Conservation (phyloP, 2,888 invertebrate genomes). For the Lasioglossum pauxillum region DNA sequence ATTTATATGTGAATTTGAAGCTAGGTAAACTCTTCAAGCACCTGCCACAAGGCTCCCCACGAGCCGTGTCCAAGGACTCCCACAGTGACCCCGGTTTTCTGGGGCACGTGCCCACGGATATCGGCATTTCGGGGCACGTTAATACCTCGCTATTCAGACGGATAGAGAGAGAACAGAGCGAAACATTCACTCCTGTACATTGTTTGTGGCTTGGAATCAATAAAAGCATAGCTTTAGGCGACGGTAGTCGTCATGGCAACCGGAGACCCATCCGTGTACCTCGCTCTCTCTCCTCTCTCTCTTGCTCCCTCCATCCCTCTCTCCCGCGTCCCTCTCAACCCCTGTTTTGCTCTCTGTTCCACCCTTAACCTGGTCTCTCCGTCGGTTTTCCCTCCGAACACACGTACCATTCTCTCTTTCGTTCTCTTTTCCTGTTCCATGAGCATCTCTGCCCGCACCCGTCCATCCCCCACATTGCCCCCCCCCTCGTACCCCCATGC, state of each 20-base stretch:
- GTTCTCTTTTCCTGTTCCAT: conserved; percentile 40
- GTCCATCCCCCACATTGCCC: conserved; percentile 10
- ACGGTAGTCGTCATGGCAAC: conserved; percentile 83
- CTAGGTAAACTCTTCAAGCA: not conserved
- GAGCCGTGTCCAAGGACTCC: conserved; percentile 32
- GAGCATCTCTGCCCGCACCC: conserved; percentile 2
- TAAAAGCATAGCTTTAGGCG: conserved; percentile 85
- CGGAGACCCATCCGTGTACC: conserved; percentile 80
- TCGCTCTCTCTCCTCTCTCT: conserved; percentile 46
- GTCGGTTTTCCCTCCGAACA: conserved; percentile 55
- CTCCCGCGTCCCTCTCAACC: conserved; percentile 17
- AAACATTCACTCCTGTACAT: conserved; percentile 84
- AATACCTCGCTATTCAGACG: conserved; percentile 77
- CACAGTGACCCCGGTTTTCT: conserved; percentile 67
- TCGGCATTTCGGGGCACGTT: conserved; percentile 75
- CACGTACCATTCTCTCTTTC: conserved; percentile 48
- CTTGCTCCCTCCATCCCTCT: conserved; percentile 18
- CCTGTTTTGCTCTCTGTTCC: conserved; percentile 25
- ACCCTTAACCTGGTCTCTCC: conserved; percentile 24
- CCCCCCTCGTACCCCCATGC: conserved; percentile 16
- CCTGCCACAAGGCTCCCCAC: not conserved
- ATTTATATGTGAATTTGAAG: not conserved
- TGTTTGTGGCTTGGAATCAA: conserved; percentile 84
- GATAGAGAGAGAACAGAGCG: conserved; percentile 82
- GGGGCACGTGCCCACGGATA: conserved; percentile 73